Base-by-base conservation (phyloP, 2,888 invertebrate genomes). In the Patella caerulea region DNA sequence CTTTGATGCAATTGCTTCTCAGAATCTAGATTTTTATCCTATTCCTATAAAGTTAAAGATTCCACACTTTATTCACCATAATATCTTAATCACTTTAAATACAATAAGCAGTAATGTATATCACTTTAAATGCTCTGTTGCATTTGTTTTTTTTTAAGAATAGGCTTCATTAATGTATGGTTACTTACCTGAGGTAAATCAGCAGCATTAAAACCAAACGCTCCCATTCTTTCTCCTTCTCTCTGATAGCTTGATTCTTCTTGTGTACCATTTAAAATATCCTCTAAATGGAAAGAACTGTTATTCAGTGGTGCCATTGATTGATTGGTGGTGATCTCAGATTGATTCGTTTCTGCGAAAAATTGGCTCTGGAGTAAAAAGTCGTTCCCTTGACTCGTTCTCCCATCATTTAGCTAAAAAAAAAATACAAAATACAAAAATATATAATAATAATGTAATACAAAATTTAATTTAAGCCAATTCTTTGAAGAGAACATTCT, bases 151-250 rank as follows among this genome's bases (percentile, higher is more conserved):
- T 17, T 24, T 24, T 24, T 24, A 24, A 4, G 19, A n/a, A 2
- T 17, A 52, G 14, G n/a, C 19, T 24, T 24, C 29, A 15, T 15
- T 12, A 24, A 72, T 24, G 17, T 34, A 7, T 34, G 45, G 14
- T 29, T 69, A 55, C 71, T 73, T 9, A 83, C 74, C 53, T 77
- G 73, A 29, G 80, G 80, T 2, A 75, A 78, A 81, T 84, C 84
- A 72, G 84, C 82, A 69, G 84, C 84, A 81, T 86, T 85, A 77
- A 84, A 84, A 9, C 85, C 86, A 19, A 84, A 85, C 0, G 85
- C 84, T 71, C 86, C 87, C 2, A 84, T 81, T 72, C 86, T 73
- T 53, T 81, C 82, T 0, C 83, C 85, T 59, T 83, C 82, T 12
- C 71, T 34, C 70, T 17, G 19, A 3, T 34, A 17, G 24, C 24